Percentiles rank a stretch among this genome's conserved stretches.
These are phyloP conservation scores for Eunapius fragilis DNA, from an alignment of 37 sponge, comb jelly and placozoan genomes.

Conservation along the genomic window DNA sequence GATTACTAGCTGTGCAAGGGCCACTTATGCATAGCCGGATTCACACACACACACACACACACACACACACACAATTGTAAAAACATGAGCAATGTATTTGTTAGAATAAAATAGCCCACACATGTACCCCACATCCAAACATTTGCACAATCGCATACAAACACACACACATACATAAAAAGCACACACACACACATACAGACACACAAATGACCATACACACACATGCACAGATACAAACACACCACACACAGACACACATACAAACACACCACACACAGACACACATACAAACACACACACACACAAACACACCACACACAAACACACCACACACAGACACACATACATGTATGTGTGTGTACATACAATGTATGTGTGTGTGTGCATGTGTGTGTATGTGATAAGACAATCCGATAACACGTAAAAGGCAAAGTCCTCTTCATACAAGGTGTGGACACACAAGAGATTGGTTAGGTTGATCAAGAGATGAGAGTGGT, in stretches of 20 bases:
- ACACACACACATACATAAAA: conserved; percentile 23
- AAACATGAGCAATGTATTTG: not conserved
- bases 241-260: not conserved
- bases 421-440: no score
- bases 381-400: no score
- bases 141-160: conserved; percentile 24
- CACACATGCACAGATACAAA: conserved; percentile 1
- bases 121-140: not conserved
- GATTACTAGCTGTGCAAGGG: no score
- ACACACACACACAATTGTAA: no score
- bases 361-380: conserved; percentile 6
- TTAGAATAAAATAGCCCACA: no score
- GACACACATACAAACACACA: not conserved
- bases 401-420: no score
- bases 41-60: no score
- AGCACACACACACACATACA: no score
- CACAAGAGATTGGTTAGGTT: no score
- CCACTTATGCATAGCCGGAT: no score
- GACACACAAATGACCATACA: not conserved
- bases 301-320: not conserved
- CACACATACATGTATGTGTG: not conserved
- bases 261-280: not conserved
- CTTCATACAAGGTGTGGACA: no score
- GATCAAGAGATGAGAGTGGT: no score
- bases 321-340: not conserved